Evolutionary conservation across 2,113 vertebrate genomes (phyloP).

Genomic region (Tragulus kanchil): DNA sequence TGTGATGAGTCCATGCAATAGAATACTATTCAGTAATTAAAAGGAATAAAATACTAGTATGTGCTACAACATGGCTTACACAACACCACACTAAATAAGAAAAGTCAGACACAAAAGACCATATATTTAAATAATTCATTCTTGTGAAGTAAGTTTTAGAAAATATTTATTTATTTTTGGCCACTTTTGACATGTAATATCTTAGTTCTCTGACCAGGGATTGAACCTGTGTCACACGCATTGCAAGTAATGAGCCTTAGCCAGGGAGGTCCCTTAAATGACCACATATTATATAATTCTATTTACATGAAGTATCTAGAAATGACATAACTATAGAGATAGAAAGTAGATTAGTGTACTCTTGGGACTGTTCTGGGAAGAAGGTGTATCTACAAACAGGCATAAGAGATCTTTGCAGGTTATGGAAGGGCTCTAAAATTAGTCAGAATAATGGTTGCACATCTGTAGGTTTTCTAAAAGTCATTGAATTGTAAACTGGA

Average conservation of each 20-base stretch:
- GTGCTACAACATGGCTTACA: not conserved
- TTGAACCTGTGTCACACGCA: not conserved
- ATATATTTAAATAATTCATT: not conserved
- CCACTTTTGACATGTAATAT: not conserved
- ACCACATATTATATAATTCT: not conserved
- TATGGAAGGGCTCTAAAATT: not conserved
- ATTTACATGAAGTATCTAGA: not conserved
- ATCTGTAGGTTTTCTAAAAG: not conserved
- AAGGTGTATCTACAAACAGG: not conserved
- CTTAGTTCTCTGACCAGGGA: not conserved
- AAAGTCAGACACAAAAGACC: not conserved
- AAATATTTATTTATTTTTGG: not conserved
- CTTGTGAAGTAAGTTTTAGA: not conserved
- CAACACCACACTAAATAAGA: not conserved
- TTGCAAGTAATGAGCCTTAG: not conserved
- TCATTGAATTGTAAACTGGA: not conserved
- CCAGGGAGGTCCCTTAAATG: not conserved
- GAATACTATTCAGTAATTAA: not conserved
- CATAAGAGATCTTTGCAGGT: not conserved
- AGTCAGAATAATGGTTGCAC: not conserved
- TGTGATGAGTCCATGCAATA: not conserved
- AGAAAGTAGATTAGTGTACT: not conserved
- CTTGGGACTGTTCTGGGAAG: not conserved
- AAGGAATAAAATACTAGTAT: not conserved
- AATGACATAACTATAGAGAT: not conserved